Conservation (phyloP, 2,888 invertebrate genomes). For the Lasioglossum lativentre region DNA sequence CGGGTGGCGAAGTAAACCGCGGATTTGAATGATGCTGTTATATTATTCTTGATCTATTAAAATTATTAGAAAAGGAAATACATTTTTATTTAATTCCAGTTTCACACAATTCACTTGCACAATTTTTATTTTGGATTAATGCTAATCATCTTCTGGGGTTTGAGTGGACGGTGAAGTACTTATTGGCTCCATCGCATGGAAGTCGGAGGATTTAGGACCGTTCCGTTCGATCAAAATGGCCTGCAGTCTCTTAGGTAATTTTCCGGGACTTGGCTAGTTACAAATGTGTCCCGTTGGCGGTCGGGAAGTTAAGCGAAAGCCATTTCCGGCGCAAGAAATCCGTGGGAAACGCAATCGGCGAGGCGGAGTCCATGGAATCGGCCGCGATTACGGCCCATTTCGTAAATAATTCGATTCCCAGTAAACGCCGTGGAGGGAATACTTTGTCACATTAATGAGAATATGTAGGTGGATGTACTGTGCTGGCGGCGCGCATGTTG, state of each 20-base stretch:
- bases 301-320: background rate
- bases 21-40: too few species aligned
- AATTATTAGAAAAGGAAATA: too few species aligned
- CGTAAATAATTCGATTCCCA: slow-evolving; percentile 36
- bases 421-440: slow-evolving; percentile 26
- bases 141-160: background rate
- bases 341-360: background rate
- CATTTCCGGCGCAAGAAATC: background rate
- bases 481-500: slow-evolving; percentile 16
- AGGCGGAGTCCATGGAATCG: background rate
- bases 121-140: too few species aligned
- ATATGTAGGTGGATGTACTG: slow-evolving; percentile 45
- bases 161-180: background rate
- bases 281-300: background rate
- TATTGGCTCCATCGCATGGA: background rate
- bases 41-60: too few species aligned
- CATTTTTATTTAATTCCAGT: too few species aligned
- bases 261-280: background rate
- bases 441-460: slow-evolving; percentile 49
- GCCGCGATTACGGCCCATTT: slow-evolving; percentile 35
- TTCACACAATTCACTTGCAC: background rate
- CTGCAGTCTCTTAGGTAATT: background rate
- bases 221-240: background rate
- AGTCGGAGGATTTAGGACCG: background rate
- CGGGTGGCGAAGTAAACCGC: too few species aligned